Base-by-base conservation (phyloP, 2,113 vertebrate species). In the Myotis yumanensis region DNA sequence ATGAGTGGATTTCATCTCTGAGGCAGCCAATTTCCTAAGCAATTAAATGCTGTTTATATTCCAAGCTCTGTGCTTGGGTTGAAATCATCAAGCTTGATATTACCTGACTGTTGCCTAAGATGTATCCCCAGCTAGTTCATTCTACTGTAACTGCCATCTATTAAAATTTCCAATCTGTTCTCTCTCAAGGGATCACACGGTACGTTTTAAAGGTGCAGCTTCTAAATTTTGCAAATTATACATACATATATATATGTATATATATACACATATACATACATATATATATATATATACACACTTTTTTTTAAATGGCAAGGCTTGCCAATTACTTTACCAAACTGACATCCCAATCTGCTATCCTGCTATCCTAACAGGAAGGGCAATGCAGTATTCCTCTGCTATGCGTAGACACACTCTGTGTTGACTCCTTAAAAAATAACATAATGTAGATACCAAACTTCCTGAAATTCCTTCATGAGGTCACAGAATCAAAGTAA, bases 141-240 rank as follows among this genome's bases (percentile, higher is more conserved):
- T 96, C 96, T 97, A 94, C 95, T 97, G 87, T 97, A 97, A 97
- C 96, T 97, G 96, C 95, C 96, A 96, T 97, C 97, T 97, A 98
- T 97, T 98, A 98, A 98, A 97, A 98, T 98, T 98, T 98, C 96
- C 98, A 98, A 98, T 98, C 98, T 98, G 97, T 96, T 98, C 97
- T 97, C 97, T 98, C 97, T 98, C 94, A 94, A 98, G 97, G 98
- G 97, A 98, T 98, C 97, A 96, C 97, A 96, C 54, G 62, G 86
- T 94, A 95, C 94, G 96, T 98, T 97, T 97, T 93, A 98, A 97
- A 97, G 94, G 93, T 95, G 68, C 85, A 89, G 93, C 85, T 97
- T 97, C 93, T 91, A 93, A 97, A 57, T 97, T 97, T 97, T 97
- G 95, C 92, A 97, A 96, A 97, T 98, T 95, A 86, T 92, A 93